Evolutionary conservation across 2,113 vertebrate species (phyloP).

Genomic region (Bos indicus): DNA sequence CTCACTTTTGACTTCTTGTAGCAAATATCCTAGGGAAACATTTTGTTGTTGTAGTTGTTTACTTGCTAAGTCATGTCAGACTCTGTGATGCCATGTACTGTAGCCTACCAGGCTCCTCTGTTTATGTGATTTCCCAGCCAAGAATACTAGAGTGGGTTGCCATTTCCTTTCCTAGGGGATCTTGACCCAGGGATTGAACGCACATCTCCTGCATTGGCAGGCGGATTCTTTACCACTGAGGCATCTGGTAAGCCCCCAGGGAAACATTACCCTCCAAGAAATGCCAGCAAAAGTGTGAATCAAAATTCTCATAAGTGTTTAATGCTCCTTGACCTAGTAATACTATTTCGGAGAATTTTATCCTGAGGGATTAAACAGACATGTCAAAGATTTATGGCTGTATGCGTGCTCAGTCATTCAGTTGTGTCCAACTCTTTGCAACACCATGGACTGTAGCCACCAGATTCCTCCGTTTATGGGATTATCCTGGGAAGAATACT

Average conservation of each 20-base stretch:
- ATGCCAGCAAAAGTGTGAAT: conserved; percentile 32
- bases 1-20: conserved; percentile 21
- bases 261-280: conserved; percentile 20
- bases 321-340: conserved; percentile 29
- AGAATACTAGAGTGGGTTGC: background rate
- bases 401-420: background rate
- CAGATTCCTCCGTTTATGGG: background rate
- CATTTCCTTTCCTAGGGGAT: background rate
- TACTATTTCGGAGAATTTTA: conserved; percentile 28
- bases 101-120: background rate
- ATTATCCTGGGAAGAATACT: background rate
- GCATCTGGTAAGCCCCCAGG: background rate
- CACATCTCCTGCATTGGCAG: background rate
- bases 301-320: conserved; percentile 34
- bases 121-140: background rate
- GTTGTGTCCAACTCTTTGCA: background rate
- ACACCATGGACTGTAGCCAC: background rate
- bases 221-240: background rate
- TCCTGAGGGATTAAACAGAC: conserved; percentile 13
- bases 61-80: background rate
- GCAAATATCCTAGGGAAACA: background rate
- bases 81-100: background rate
- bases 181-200: background rate
- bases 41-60: background rate
- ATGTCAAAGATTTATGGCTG: background rate